Conservation (phyloP, 2,797 vertebrate species). For the Spinus pinus region DNA sequence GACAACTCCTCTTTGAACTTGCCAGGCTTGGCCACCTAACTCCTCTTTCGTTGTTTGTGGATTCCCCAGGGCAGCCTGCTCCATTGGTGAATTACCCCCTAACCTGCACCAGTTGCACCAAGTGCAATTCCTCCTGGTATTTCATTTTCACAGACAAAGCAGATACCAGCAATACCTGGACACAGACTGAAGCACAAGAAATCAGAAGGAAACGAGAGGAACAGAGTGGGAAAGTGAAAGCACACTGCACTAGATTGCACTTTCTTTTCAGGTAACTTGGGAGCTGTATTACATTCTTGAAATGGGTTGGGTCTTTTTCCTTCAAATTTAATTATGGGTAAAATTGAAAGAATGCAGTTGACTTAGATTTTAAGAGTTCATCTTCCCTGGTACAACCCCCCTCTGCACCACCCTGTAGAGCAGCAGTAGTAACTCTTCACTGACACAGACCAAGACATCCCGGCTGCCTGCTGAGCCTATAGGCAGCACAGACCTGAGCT, state of each 20-base stretch:
- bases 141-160: conserved; percentile 23
- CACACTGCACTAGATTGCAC: conserved; percentile 52
- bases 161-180: not conserved
- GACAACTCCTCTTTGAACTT: not conserved
- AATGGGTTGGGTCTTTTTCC: rapidly evolving
- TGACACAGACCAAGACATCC: not conserved
- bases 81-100: not conserved
- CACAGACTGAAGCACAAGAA: conserved; percentile 49
- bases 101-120: not conserved
- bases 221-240: conserved; percentile 10
- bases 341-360: not conserved
- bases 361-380: not conserved
- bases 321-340: not conserved
- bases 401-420: not conserved
- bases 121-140: not conserved
- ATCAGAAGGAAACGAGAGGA: not conserved
- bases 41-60: not conserved
- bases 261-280: conserved; percentile 36
- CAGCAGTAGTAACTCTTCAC: not conserved
- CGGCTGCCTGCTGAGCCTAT: not conserved
- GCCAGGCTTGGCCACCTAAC: not conserved
- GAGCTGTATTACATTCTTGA: not conserved
- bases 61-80: not conserved
- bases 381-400: not conserved
- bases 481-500: not conserved